Evolutionary conservation across 64 coral and sea anemone genomes (phyloP).

Genomic region (Actinia tenebrosa): DNA sequence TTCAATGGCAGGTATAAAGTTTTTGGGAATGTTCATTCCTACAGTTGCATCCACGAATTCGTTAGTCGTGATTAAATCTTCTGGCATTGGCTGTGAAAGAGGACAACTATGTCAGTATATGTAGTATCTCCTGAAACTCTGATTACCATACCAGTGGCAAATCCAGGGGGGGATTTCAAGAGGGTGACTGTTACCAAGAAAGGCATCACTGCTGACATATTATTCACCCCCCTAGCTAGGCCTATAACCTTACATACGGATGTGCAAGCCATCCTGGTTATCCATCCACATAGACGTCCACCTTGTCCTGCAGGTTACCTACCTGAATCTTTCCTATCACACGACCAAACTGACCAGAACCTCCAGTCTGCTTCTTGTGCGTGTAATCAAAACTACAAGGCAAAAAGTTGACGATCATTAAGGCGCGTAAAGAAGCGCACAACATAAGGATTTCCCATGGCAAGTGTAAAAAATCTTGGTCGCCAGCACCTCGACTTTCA

Average conservation of each 20-base stretch:
- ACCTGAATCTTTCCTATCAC: constrained; percentile 92
- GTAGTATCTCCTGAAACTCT: too few relatives aligned
- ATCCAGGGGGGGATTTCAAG: too few relatives aligned
- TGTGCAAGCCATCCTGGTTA: too few relatives aligned
- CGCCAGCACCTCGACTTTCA: too few relatives aligned
- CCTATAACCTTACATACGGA: too few relatives aligned
- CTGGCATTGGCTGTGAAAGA: constrained; percentile 66
- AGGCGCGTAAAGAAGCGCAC: not conserved
- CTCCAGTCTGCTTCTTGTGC: constrained; percentile 91
- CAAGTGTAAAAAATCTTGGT: too few relatives aligned
- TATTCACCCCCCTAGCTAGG: too few relatives aligned
- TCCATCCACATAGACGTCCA: too few relatives aligned
- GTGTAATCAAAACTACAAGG: constrained; percentile 79
- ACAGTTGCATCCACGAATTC: constrained; percentile 90
- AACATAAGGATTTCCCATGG: not conserved
- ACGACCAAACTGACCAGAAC: constrained; percentile 85
- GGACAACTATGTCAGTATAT: not conserved
- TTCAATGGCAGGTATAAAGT: constrained; percentile 95
- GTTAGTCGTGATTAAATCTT: constrained; percentile 69
- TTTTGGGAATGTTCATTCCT: constrained; percentile 99
- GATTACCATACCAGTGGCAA: too few relatives aligned
- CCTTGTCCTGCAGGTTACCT: not conserved
- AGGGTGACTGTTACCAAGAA: too few relatives aligned
- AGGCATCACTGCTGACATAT: too few relatives aligned
- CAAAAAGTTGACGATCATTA: not conserved